Conservation (phyloP, 2,888 invertebrate genomes). For the Orchesella flavescens region DNA sequence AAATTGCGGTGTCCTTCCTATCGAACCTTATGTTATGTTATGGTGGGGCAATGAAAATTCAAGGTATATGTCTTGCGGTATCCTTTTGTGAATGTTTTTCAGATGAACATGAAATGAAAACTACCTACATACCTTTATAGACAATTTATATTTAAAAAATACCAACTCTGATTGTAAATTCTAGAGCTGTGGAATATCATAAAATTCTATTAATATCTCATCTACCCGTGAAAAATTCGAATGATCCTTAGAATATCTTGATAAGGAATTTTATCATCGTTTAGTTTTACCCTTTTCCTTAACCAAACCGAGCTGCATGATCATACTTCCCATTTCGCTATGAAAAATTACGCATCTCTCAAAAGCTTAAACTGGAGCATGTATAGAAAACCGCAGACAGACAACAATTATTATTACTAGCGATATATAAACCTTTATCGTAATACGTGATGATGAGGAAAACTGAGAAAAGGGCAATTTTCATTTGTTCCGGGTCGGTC, state of each 20-base stretch:
- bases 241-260: too few species aligned
- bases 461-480: conserved; percentile 26
- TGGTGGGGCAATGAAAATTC: conserved; percentile 8
- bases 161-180: not conserved
- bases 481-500: conserved; percentile 43
- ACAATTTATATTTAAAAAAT: not conserved
- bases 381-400: conserved; percentile 40
- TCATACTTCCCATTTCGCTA: not conserved
- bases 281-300: conserved; percentile 1
- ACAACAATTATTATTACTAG: conserved; percentile 50
- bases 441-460: conserved; percentile 20
- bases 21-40: conserved; percentile 11
- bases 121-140: not conserved
- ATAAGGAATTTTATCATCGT: not conserved
- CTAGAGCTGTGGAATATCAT: not conserved
- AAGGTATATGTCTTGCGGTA: conserved; percentile 19
- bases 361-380: conserved; percentile 41
- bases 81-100: conserved; percentile 32
- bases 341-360: not conserved
- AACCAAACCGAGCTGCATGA: too few species aligned
- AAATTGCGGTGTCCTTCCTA: conserved; percentile 47
- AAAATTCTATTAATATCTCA: not conserved
- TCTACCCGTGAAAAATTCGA: conserved; percentile 3
- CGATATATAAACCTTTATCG: conserved; percentile 6
- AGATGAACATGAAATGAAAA: conserved; percentile 3